phyloP scores from a whole-genome alignment of 2,113 vertebrate species.

The Ibidorhyncha struthersii region DNA sequence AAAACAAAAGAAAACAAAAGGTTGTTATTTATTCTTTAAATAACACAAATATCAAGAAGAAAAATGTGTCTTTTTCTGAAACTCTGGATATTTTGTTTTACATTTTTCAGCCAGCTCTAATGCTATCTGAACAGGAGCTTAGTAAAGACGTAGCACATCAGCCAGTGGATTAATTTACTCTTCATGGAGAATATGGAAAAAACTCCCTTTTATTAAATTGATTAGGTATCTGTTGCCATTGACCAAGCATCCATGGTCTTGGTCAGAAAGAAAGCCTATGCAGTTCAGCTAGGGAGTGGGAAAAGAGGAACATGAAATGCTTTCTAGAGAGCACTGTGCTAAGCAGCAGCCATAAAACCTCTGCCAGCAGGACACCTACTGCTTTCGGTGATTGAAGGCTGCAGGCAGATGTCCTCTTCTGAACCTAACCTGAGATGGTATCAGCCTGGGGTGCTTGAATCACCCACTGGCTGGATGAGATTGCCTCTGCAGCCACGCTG shows the following conservation, averaged over 20 bases:
- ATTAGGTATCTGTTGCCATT: neutral
- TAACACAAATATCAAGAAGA: neutral
- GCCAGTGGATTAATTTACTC: neutral
- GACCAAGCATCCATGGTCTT: neutral
- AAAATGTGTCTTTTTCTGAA: neutral
- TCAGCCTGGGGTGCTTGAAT: neutral
- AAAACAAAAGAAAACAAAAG: neutral
- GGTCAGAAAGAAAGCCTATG: neutral
- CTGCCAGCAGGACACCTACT: neutral
- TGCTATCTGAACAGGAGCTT: neutral
- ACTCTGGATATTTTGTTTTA: neutral
- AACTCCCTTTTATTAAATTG: neutral
- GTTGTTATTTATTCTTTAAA: neutral
- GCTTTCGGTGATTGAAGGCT: slow-evolving; percentile 9
- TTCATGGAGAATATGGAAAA: neutral
- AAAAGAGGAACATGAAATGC: neutral
- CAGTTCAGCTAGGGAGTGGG: neutral
- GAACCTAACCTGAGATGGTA: neutral
- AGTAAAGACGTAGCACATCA: neutral
- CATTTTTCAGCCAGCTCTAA: neutral
- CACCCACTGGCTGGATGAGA: neutral
- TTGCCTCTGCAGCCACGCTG: neutral
- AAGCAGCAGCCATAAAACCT: neutral
- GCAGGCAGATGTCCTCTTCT: neutral
- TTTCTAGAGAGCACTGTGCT: neutral